These are phyloP conservation scores for Leucophenga varia DNA, from an alignment of 1,140 invertebrate genomes.

Conservation along the genomic window DNA sequence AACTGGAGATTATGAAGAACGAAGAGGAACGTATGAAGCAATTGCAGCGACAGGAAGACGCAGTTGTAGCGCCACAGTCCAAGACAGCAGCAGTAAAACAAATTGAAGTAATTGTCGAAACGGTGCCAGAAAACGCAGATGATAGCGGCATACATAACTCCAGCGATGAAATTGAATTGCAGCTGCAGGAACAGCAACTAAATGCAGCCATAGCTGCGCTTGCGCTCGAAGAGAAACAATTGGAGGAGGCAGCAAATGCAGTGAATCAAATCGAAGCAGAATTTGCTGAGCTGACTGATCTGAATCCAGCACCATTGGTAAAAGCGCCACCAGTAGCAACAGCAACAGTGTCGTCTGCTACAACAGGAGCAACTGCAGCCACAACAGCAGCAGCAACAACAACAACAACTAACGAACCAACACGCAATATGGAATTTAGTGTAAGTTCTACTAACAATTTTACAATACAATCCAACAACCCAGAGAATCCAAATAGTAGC, in stretches of 20 bases:
- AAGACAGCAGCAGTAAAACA: slow-evolving; percentile 24
- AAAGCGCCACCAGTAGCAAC: slow-evolving; percentile 1
- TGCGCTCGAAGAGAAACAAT: slow-evolving; percentile 42
- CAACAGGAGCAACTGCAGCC: not conserved
- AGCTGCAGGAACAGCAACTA: slow-evolving; percentile 42
- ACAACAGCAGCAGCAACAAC: slow-evolving; percentile 7
- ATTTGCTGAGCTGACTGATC: slow-evolving; percentile 43
- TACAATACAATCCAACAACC: slow-evolving; percentile 37
- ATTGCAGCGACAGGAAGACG: slow-evolving; percentile 5
- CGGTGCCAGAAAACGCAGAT: slow-evolving; percentile 71
- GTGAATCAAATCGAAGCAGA: slow-evolving; percentile 52
- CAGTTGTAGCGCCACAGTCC: slow-evolving; percentile 6
- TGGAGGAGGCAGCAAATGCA: slow-evolving; percentile 47
- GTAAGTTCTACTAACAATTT: slow-evolving; percentile 56
- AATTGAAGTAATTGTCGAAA: slow-evolving; percentile 33
- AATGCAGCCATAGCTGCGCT: slow-evolving; percentile 49
- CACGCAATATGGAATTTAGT: slow-evolving; percentile 54
- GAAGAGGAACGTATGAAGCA: slow-evolving; percentile 44
- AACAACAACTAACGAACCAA: slow-evolving; percentile 24
- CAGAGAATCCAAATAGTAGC: slow-evolving; percentile 28
- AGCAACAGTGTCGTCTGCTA: slow-evolving; percentile 3
- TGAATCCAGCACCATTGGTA: slow-evolving; percentile 27
- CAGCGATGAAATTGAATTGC: slow-evolving; percentile 57
- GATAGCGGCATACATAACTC: slow-evolving; percentile 76
- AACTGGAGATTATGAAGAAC: slow-evolving; percentile 47